Conservation (phyloP, 2,113 vertebrate genomes). For the Megaleporinus macrocephalus region DNA sequence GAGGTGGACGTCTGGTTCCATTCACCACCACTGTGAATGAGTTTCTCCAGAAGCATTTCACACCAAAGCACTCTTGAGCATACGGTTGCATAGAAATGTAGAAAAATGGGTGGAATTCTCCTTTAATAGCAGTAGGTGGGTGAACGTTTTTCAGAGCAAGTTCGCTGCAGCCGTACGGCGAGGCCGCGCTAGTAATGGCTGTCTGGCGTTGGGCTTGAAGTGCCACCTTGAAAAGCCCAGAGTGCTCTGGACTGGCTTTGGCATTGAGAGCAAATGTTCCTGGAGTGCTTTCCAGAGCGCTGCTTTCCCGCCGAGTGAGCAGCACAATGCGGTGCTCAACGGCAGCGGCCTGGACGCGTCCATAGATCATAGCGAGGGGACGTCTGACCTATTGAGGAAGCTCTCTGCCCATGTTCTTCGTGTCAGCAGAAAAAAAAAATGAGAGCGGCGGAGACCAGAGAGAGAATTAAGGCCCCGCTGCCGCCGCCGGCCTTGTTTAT, state of each 20-base stretch:
- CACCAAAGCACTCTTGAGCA: too few relatives aligned
- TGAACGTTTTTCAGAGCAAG: background rate
- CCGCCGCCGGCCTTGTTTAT: background rate
- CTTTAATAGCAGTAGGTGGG: too few relatives aligned
- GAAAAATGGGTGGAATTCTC: too few relatives aligned
- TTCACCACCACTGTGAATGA: too few relatives aligned
- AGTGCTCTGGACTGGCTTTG: background rate
- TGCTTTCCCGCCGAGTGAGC: constrained; percentile 63
- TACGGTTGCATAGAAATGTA: too few relatives aligned
- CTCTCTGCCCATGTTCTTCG: constrained; percentile 63
- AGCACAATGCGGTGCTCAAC: constrained; percentile 74
- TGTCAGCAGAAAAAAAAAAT: constrained; percentile 74
- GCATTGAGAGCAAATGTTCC: constrained; percentile 29
- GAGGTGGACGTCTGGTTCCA: too few relatives aligned
- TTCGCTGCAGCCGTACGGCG: background rate
- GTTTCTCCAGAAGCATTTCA: too few relatives aligned
- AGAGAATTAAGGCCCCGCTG: background rate
- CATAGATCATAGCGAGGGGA: constrained; percentile 77
- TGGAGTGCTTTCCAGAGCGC: background rate
- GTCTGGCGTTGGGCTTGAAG: background rate
- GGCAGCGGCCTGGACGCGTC: constrained; percentile 69
- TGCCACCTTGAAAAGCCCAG: background rate
- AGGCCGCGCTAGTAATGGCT: background rate
- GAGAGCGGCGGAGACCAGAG: too few relatives aligned
- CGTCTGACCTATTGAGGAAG: constrained; percentile 71